Conservation (phyloP, 2,113 vertebrate genomes). For the Capreolus pygargus region DNA sequence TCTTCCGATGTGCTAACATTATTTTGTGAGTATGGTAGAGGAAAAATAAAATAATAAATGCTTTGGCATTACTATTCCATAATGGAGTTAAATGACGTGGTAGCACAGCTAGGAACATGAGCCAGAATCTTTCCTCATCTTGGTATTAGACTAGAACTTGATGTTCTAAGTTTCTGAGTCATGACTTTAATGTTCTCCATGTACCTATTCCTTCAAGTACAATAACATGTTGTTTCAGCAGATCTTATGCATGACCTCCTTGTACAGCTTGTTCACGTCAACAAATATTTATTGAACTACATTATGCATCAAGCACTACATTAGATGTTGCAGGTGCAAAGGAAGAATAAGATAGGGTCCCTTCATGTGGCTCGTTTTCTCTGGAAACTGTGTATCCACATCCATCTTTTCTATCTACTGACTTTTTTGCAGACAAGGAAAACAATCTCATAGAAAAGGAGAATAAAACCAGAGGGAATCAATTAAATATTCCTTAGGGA, state of each 20-base stretch:
- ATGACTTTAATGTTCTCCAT: neutral
- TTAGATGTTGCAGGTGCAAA: neutral
- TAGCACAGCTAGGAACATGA: neutral
- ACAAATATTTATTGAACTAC: neutral
- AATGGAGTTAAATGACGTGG: neutral
- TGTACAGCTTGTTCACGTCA: neutral
- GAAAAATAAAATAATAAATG: neutral
- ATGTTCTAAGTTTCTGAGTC: neutral
- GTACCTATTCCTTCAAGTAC: neutral
- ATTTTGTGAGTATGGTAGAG: neutral
- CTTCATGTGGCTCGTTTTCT: neutral
- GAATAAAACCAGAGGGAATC: constrained; percentile 6
- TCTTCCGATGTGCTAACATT: neutral
- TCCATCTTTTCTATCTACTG: neutral
- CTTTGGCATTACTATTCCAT: neutral
- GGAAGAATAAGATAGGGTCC: neutral
- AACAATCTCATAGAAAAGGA: constrained; percentile 30
- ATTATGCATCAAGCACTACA: neutral
- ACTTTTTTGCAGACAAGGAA: neutral
- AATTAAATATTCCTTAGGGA: constrained; percentile 13
- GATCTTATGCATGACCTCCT: neutral
- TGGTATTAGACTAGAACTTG: neutral
- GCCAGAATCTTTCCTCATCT: neutral
- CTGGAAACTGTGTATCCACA: neutral
- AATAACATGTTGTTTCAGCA: neutral